Conservation (phyloP, 1,140 invertebrate genomes). For the Drosophila nigrodunni region DNA sequence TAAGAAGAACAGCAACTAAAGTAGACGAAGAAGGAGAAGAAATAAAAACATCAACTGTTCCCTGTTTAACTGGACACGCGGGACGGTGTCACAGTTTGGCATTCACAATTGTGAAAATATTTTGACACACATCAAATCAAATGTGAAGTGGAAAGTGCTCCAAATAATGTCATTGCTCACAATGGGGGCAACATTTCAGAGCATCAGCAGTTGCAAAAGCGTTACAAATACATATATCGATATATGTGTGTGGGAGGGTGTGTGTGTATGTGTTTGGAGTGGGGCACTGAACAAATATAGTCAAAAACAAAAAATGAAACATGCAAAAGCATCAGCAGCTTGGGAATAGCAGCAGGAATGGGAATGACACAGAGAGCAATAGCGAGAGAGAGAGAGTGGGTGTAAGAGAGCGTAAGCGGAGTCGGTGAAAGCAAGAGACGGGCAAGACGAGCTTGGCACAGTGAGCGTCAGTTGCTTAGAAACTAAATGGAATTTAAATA, state of each 20-base stretch:
- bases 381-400: neutral
- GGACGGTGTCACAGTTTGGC: conserved; percentile 27
- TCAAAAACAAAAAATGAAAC: conserved; percentile 55
- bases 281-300: conserved; percentile 18
- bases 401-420: neutral
- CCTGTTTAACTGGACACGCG: conserved; percentile 6
- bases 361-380: neutral
- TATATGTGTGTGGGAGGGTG: neutral
- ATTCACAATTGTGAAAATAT: conserved; percentile 58
- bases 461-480: conserved; percentile 22
- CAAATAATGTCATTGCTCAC: conserved; percentile 72
- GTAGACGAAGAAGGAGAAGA: neutral
- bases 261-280: conserved; percentile 11
- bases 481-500: neutral
- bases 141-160: conserved; percentile 66
- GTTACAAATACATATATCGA: neutral
- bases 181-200: conserved; percentile 37
- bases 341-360: neutral
- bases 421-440: conserved; percentile 1
- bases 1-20: neutral
- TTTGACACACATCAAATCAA: conserved; percentile 64
- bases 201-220: conserved; percentile 32
- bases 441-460: conserved; percentile 21
- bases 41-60: neutral
- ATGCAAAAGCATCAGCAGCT: conserved; percentile 53